Base-by-base conservation (phyloP, 2,113 vertebrate genomes). In the Microcebus griseorufus region DNA sequence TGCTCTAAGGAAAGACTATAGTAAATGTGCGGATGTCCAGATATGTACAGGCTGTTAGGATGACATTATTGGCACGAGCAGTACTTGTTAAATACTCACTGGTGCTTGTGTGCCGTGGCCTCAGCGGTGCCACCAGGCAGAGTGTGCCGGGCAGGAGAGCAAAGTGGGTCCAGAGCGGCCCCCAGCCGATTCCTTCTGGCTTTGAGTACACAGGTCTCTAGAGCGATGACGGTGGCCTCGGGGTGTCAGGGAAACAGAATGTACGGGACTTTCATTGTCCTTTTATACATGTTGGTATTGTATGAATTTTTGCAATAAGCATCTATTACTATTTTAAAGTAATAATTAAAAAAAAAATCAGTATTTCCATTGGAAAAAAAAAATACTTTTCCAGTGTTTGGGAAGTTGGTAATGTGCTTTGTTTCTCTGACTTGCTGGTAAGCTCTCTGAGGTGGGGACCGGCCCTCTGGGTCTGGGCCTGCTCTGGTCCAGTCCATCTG, bases 41-140 rank as follows among this genome's bases (percentile, higher is more conserved):
- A 7, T 32, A 1, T 2, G 1, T 39, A 20, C 8, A 6, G 86
- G 55, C 2, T 22, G 20, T 37, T 14, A 9, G 16, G 14, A 23
- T 45, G 20, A 0, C 10, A 3, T 48, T 60, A 1, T 48, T 70
- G 64, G 12, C 13, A 22, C 3, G 53, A 22, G 53, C 0, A 1
- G 11, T 42, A 4, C 45, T 58, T 25, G 3, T 0, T 25, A 17
- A 58, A 32, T 9, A 3, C 16, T 14, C 22, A 29, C 11, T 6
- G 27, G 7, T 10, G 4, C 67, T 29, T 16, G 13, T 2, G 0
- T n/a, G 0, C 32, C 2, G 13, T 9, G 58, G 25, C 5, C 11
- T 16, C 20, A 5, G 42, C 62, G 6, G 1, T 29, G 34, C 4
- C 45, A 9, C 22, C 6, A 2, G 27, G 42, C 86, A 34, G 76